Base-by-base conservation (phyloP, 2,113 vertebrate species). In the Alosa alosa region DNA sequence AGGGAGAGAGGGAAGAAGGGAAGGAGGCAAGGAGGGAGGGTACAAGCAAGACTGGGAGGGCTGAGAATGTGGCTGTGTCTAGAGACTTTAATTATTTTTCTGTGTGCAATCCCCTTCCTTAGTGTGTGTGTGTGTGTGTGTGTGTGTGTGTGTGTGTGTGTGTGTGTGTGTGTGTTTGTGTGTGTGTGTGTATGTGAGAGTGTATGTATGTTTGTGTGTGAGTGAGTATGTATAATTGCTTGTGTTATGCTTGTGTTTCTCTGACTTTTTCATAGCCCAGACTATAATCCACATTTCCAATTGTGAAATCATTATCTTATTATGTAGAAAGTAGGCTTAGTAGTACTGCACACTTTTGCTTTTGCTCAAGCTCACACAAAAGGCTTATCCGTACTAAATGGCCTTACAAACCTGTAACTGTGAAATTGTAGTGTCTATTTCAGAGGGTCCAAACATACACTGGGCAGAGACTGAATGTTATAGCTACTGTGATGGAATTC, bases 11-110 rank as follows among this genome's bases (percentile, higher is more conserved):
- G 41, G 22, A 49, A 82, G 31, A 44, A 36, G 11, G 50, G 41
- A 36, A 72, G 55, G 31, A 25, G 22, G 39, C n/a, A 36, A 25
- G n/a, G 64, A 72, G 64, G 25, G 64, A 72, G 22, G 25, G 64
- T 1, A 25, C 89, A 90, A 82, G 83, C 90, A 89, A 92, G 89
- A 88, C 41, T 86, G 87, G 88, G 89, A 10, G 72, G 31, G 72
- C 11, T 78, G 72, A 15, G 15, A 78, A 78, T 78, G 25, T 78
- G 72, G 9, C 72, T 78, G 72, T 15, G 64, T 68, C 25, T 31
- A 7, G 13, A 0, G 13, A 17, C 11, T 39, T 0, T 60, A 60
- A 60, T 60, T 22, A 78, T 39, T 36, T 39, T 78, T 78, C 25
- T 78, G 9, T 41, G 25, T 78, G 72, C 4, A 36, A 9, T 75